Base-by-base conservation (phyloP, 2,888 invertebrate species). In the Nudaria mundana region DNA sequence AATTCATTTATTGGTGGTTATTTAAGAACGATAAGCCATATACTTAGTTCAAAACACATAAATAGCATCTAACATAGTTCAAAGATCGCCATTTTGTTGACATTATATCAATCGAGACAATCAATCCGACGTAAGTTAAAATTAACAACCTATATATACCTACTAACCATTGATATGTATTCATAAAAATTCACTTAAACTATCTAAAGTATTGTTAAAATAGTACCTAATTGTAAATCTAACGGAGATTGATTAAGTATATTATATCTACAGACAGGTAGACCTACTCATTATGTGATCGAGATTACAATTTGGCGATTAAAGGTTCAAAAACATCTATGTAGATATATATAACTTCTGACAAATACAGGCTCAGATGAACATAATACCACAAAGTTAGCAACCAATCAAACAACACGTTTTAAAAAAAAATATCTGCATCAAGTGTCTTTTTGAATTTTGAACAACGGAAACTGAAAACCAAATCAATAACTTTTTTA, bases 81-180 rank as follows among this genome's bases (percentile, higher is more conserved):
- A 69, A 77, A 81, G 68, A 73, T 76, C 65, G 63, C 56, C 66
- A 62, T 63, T 20, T 56, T 64, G 53, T 53, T 57, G n/a, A n/a
- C n/a, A n/a, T 62, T 55, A 66, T 65, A 63, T 59, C 56, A 61
- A 56, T 53, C 65, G 56, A 71, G n/a, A n/a, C n/a, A n/a, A n/a
- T n/a, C n/a, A 56, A 74, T 81, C 79, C 82, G 87, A 83, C 82
- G 86, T 81, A 84, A 87, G 84, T 82, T 77, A 71, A 75, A 78
- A 76, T 59, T 72, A 57, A 59, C 55, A 54, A 58, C 42, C 45
- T 53, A 56, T 20, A 20, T 20, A n/a, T n/a, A 53, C 58, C 36
- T 43, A 63, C 51, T 52, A 62, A 59, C 49, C 42, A 38, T 49
- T 55, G 44, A 59, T 63, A 43, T 36, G 36, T 43, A 59, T 59